phyloP scores from a whole-genome alignment of 92 coral and sea anemone genomes.

The Porites lobata region DNA sequence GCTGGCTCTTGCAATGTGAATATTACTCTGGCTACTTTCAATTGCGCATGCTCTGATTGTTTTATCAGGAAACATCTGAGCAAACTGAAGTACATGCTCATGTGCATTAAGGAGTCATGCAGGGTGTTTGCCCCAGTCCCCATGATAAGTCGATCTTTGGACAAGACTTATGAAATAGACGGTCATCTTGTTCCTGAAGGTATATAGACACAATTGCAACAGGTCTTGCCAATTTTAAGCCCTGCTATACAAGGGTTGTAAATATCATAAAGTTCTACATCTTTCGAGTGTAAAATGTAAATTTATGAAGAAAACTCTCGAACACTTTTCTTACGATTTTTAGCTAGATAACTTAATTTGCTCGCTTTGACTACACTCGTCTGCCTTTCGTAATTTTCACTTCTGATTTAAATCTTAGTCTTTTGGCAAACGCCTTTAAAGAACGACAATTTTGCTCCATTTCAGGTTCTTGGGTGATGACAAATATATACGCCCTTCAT shows the following conservation, averaged over 20 bases:
- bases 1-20: no score
- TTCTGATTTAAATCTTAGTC: no score
- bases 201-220: neutral
- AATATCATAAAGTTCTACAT: no score
- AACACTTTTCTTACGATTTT: no score
- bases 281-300: no score
- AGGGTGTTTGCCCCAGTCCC: constrained; percentile 70
- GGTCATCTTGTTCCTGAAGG: constrained; percentile 75
- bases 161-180: constrained; percentile 64
- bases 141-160: constrained; percentile 55
- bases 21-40: neutral
- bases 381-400: no score
- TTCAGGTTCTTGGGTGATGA: constrained; percentile 57
- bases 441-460: neutral
- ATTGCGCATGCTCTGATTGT: neutral
- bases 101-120: constrained; percentile 75
- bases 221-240: neutral
- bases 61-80: constrained; percentile 57
- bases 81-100: constrained; percentile 44
- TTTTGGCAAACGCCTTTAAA: no score
- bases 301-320: no score
- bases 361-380: no score
- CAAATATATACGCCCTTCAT: constrained; percentile 63
- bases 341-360: no score
- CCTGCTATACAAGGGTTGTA: no score